Evolutionary conservation across 2,797 vertebrate species (phyloP).

Genomic region (Alosa sapidissima): DNA sequence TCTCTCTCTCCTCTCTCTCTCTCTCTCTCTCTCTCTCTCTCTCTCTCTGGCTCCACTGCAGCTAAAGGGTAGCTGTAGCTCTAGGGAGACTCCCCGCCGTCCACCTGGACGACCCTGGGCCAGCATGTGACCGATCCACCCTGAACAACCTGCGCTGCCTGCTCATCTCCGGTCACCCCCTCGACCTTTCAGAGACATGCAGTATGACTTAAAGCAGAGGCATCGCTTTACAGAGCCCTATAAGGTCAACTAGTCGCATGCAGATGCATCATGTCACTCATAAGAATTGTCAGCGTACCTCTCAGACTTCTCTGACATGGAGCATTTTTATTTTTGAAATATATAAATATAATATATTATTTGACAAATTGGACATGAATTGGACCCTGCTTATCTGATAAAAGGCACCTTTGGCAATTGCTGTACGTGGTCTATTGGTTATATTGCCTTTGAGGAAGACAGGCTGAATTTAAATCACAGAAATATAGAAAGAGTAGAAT

Average conservation of each 20-base stretch:
- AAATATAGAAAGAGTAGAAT: neutral
- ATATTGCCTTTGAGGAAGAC: neutral
- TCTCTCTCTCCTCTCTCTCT: neutral
- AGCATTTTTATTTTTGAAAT: neutral
- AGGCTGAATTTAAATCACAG: neutral
- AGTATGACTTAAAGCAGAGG: neutral
- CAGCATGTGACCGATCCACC: slow-evolving; percentile 54
- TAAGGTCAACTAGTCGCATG: neutral
- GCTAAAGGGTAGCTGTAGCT: slow-evolving; percentile 74
- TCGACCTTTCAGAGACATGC: slow-evolving; percentile 47
- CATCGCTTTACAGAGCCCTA: neutral
- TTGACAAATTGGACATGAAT: neutral
- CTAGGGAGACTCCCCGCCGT: slow-evolving; percentile 48
- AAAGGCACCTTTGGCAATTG: neutral
- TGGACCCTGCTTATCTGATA: neutral
- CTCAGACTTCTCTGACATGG: neutral
- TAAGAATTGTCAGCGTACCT: neutral
- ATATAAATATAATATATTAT: neutral
- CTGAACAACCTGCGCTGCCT: slow-evolving; percentile 30
- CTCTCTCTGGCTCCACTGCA: slow-evolving; percentile 46
- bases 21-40: slow-evolving; percentile 14
- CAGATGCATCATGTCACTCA: neutral
- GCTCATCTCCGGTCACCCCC: slow-evolving; percentile 49
- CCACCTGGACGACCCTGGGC: slow-evolving; percentile 31
- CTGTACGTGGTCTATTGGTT: neutral